phyloP scores from a whole-genome alignment of 2,113 vertebrate genomes.

The Phalacrocorax carbo region DNA sequence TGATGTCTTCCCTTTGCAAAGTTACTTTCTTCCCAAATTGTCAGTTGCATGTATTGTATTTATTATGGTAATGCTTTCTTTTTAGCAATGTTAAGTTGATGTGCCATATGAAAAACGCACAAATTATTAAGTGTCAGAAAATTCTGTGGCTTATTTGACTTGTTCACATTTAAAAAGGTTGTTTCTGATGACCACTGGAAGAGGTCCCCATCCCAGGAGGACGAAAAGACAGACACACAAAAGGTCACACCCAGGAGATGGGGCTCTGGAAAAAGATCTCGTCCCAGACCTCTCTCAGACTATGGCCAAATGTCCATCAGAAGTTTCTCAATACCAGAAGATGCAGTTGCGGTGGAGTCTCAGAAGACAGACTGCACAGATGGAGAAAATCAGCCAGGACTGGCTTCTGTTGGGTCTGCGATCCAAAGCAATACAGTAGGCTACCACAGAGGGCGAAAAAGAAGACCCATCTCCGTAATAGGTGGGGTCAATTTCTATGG shows the following conservation, averaged over 20 bases:
- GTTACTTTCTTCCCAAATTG: not conserved
- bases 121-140: not conserved
- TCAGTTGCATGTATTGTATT: not conserved
- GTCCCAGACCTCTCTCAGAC: conserved; percentile 91
- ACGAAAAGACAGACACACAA: conserved; percentile 69
- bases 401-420: not conserved
- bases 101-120: not conserved
- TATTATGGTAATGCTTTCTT: not conserved
- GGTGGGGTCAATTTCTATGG: conserved; percentile 84
- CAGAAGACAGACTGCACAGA: conserved; percentile 42
- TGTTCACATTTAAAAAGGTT: conserved; percentile 83
- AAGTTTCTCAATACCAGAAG: conserved; percentile 89
- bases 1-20: not conserved
- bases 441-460: conserved; percentile 68
- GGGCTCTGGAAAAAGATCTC: conserved; percentile 75
- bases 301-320: conserved; percentile 84
- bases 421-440: conserved; percentile 39
- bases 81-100: conserved; percentile 1
- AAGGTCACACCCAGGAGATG: conserved; percentile 71
- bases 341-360: conserved; percentile 71
- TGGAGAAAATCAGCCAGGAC: conserved; percentile 35
- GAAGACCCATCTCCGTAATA: conserved; percentile 87
- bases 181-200: conserved; percentile 74
- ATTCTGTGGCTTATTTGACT: conserved; percentile 67
- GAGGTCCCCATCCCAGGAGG: conserved; percentile 67